These are phyloP conservation scores for Australoheros scitulus DNA, from an alignment of 2,113 vertebrate species.

Conservation along the genomic window DNA sequence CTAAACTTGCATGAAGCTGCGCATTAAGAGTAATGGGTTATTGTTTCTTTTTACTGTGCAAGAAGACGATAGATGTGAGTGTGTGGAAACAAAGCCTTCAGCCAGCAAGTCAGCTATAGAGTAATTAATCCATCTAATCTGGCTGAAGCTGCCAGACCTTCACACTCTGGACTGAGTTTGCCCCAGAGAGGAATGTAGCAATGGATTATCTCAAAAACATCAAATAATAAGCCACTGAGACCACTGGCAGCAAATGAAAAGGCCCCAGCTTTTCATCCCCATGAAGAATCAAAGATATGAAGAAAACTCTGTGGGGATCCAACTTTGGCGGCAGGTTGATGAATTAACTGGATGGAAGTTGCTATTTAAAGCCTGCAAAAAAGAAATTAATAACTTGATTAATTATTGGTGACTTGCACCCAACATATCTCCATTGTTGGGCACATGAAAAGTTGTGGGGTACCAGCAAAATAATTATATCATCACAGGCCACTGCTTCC, in stretches of 20 bases:
- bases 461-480: constrained; percentile 45
- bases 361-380: constrained; percentile 1
- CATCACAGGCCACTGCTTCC: constrained; percentile 47
- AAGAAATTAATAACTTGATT: constrained; percentile 28
- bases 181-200: constrained; percentile 46
- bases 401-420: constrained; percentile 14
- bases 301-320: constrained; percentile 36
- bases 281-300: constrained; percentile 16
- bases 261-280: constrained; percentile 26
- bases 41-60: not conserved
- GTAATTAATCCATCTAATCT: constrained; percentile 28
- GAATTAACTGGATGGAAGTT: constrained; percentile 16
- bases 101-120: not conserved
- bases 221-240: constrained; percentile 41
- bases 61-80: not conserved
- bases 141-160: constrained; percentile 27
- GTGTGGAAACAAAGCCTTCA: not conserved
- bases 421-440: not conserved
- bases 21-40: not conserved
- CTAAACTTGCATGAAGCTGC: not conserved
- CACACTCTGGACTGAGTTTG: constrained; percentile 8
- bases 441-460: constrained; percentile 12
- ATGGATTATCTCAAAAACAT: constrained; percentile 62
- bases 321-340: constrained; percentile 20
- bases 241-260: constrained; percentile 32